phyloP scores from a whole-genome alignment of 2,797 vertebrate genomes.

The Moxostoma hubbsi region DNA sequence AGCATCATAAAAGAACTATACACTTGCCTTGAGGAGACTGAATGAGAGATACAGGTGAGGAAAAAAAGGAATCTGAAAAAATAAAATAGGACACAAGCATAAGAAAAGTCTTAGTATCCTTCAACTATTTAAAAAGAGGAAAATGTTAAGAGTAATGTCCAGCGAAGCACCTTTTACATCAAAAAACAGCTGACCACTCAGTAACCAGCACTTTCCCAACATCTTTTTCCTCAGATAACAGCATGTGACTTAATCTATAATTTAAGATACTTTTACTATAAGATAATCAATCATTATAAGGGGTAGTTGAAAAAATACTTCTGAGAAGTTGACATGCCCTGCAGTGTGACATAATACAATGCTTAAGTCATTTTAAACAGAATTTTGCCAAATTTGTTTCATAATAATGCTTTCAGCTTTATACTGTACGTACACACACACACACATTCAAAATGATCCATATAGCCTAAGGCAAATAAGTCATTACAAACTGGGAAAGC shows the following conservation, averaged over 20 bases:
- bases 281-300: no score
- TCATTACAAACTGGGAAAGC: no score
- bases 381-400: no score
- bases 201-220: neutral
- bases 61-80: conserved; percentile 97
- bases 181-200: conserved; percentile 1
- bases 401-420: no score
- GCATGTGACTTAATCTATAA: neutral
- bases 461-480: no score
- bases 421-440: no score
- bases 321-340: no score
- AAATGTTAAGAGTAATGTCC: conserved; percentile 64
- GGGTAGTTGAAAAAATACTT: no score
- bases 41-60: conserved; percentile 95
- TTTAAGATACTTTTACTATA: no score
- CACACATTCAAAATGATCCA: no score
- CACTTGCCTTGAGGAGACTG: conserved; percentile 96
- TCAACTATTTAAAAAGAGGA: conserved; percentile 44
- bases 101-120: conserved; percentile 58
- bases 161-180: conserved; percentile 27
- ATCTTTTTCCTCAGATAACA: neutral
- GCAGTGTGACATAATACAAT: no score
- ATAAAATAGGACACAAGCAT: conserved; percentile 82
- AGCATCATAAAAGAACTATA: conserved; percentile 80
- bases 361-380: no score